Conservation (phyloP, 2,888 invertebrate genomes). For the Stomorhina lunata region DNA sequence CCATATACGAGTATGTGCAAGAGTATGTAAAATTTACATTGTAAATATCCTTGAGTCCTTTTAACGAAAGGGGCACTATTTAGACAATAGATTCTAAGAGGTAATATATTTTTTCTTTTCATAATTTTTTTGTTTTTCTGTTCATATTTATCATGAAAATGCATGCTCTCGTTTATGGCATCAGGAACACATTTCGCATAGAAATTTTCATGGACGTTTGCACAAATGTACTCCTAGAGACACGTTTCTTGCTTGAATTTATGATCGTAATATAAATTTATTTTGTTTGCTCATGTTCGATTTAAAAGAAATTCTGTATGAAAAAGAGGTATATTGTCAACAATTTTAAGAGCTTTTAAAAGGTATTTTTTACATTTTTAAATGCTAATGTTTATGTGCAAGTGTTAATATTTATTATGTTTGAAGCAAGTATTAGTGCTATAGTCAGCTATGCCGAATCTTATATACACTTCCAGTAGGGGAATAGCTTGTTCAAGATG, state of each 20-base stretch:
- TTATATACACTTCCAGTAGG: too few species aligned
- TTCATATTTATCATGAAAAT: slow-evolving; percentile 5
- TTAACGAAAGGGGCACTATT: not conserved
- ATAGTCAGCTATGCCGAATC: too few species aligned
- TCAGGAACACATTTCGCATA: not conserved
- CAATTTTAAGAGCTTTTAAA: slow-evolving; percentile 23
- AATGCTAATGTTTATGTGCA: not conserved
- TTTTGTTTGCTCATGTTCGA: slow-evolving; percentile 68
- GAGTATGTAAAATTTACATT: too few species aligned
- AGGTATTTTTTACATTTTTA: slow-evolving; percentile 3
- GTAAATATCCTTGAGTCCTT: too few species aligned
- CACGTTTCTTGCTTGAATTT: slow-evolving; percentile 72
- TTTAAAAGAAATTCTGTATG: not conserved
- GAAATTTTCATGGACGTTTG: not conserved
- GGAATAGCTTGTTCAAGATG: too few species aligned
- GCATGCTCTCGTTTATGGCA: not conserved
- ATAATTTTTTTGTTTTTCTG: not conserved
- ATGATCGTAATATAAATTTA: slow-evolving; percentile 79
- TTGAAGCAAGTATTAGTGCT: too few species aligned
- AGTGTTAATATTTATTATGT: too few species aligned
- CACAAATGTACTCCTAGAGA: not conserved
- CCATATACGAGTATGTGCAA: not conserved
- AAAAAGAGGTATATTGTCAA: not conserved
- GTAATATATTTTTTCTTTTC: not conserved
- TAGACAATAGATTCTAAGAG: not conserved